These are phyloP conservation scores for Diaprepes abbreviatus DNA, from an alignment of 2,888 invertebrate species.

Conservation along the genomic window DNA sequence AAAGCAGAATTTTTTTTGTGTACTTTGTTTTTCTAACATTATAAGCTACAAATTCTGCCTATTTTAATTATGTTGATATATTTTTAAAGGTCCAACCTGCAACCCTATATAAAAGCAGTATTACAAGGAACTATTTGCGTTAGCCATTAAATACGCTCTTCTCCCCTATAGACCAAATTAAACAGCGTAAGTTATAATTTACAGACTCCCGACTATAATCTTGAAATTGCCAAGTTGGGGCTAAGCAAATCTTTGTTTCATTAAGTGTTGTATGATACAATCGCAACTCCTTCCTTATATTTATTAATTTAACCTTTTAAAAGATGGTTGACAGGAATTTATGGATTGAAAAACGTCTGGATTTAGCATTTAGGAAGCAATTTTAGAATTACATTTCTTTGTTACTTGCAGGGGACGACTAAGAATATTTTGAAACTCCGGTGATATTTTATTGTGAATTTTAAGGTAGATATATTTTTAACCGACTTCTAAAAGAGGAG, in stretches of 20 bases:
- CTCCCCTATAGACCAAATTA: slow-evolving; percentile 23
- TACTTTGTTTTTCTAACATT: too few species aligned
- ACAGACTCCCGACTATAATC: slow-evolving; percentile 15
- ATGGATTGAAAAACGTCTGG: background rate
- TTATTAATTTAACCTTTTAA: background rate
- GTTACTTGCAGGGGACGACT: too few species aligned
- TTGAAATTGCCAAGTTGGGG: slow-evolving; percentile 23
- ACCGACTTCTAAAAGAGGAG: too few species aligned
- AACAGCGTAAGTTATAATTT: slow-evolving; percentile 24
- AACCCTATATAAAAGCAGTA: background rate
- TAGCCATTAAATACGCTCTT: background rate
- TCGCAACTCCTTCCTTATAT: slow-evolving; percentile 11
- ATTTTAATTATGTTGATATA: too few species aligned
- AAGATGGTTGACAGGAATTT: background rate
- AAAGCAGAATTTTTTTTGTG: too few species aligned
- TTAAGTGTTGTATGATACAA: slow-evolving; percentile 11
- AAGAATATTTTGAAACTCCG: too few species aligned
- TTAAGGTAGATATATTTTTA: too few species aligned
- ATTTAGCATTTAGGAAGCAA: too few species aligned
- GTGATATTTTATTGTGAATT: too few species aligned
- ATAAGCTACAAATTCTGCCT: too few species aligned
- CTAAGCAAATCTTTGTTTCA: slow-evolving; percentile 31
- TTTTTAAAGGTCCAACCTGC: background rate
- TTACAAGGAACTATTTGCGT: background rate
- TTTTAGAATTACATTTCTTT: too few species aligned